These are phyloP conservation scores for Triplophysa siluroides DNA, from an alignment of 2,113 vertebrate genomes.

Conservation along the genomic window DNA sequence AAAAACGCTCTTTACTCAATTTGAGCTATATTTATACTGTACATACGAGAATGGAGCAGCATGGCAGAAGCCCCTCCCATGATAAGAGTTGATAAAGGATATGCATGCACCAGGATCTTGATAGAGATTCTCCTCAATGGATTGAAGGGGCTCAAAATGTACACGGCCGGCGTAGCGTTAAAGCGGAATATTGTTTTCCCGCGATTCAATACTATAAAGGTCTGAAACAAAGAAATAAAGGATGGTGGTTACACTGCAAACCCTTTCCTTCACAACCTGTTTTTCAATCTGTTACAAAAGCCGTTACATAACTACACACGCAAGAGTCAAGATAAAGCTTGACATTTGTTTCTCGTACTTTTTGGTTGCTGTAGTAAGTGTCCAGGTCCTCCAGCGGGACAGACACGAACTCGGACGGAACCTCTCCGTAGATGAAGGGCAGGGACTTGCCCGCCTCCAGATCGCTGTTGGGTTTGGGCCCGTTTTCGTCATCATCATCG, in stretches of 20 bases:
- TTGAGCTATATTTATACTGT: no score
- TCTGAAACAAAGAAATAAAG: slow-evolving; percentile 81
- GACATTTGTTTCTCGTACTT: slow-evolving; percentile 71
- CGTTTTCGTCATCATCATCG: slow-evolving; percentile 86
- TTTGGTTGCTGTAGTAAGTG: slow-evolving; percentile 91
- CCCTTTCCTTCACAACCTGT: not conserved
- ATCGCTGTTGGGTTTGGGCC: slow-evolving; percentile 92
- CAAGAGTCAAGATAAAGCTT: not conserved
- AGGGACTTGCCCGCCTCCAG: slow-evolving; percentile 95
- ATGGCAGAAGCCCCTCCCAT: no score
- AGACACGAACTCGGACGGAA: slow-evolving; percentile 87
- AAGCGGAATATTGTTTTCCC: slow-evolving; percentile 97
- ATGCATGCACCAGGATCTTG: slow-evolving; percentile 98
- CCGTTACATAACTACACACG: slow-evolving; percentile 4
- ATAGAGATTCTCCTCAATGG: slow-evolving; percentile 93
- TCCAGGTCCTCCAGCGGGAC: slow-evolving; percentile 96
- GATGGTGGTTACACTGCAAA: slow-evolving; percentile 5
- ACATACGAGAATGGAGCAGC: no score
- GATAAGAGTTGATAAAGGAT: slow-evolving; percentile 97
- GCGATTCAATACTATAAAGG: slow-evolving; percentile 99
- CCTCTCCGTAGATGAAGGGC: slow-evolving; percentile 95
- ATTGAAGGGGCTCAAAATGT: slow-evolving; percentile 96
- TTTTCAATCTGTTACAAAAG: slow-evolving; percentile 7
- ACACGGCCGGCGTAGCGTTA: slow-evolving; percentile 97
- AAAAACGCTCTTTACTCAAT: no score